Evolutionary conservation across 2,797 vertebrate species (phyloP), one percentile per base, ranked within the genome.

Genomic region (Hylomyscus alleni): DNA sequence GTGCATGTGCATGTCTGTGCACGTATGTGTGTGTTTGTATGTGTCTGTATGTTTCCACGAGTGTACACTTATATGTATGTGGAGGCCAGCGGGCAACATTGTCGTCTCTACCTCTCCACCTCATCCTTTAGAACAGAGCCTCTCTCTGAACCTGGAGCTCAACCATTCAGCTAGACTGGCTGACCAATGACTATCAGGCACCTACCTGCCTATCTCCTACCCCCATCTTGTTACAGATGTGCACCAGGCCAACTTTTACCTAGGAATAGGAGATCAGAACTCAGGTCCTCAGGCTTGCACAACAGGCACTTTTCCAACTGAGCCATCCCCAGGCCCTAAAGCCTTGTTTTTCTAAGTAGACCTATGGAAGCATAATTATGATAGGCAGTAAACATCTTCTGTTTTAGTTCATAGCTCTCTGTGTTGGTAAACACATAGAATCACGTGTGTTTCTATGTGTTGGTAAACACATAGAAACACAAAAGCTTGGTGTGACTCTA

Each of bases 311-410:
- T 86, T 17, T 17, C 47, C 47, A 50, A 72, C 20, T 67, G 47
- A 52, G 14, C 47, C 47, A 87, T 54, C 85, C 50, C 44, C 34
- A 72, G 34, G 6, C 65, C 44, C 47, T 75, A 88, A 73, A 75
- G 54, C 58, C 69, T 92, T 73, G 47, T 34, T 90, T 58, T 54
- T 54, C 20, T 31, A 94, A 91, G 67, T 20, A 82, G 52, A 77
- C 62, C 92, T 90, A 89, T 40, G 78, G 58, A 95, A 20, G 34
- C 20, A 94, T 86, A 93, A 93, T 77, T 54, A 72, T 94, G 91
- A 77, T 60, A 40, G 56, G 52, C 1, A 44, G 24, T 88, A 75
- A 90, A 81, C 13, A 0, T 76, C 52, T n/a, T 62, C 37, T 73
- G 76, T 91, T 94, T 95, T 62, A 40, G 44, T 75, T 73, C 92